Evolutionary conservation across 1,140 invertebrate genomes (phyloP).

Genomic region (Papilio helenus): DNA sequence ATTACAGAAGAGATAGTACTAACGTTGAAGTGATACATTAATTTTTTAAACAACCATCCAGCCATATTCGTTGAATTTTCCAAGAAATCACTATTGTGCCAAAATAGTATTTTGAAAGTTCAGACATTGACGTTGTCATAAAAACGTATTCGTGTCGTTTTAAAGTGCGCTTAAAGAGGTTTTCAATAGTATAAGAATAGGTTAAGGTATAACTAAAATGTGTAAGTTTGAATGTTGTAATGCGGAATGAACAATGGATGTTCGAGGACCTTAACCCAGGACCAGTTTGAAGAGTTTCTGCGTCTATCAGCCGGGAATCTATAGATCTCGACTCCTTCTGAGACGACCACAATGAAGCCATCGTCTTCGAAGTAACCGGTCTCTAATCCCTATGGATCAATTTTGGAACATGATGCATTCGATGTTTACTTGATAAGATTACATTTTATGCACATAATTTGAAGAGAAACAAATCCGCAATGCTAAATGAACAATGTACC

Average conservation of each 20-base stretch:
- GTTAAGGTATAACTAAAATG: constrained; percentile 15
- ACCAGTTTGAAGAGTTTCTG: constrained; percentile 85
- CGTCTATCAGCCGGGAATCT: constrained; percentile 84
- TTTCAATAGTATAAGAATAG: constrained; percentile 30
- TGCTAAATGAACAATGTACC: background rate
- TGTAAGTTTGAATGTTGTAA: constrained; percentile 58
- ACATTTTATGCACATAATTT: background rate
- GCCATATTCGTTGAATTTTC: constrained; percentile 53
- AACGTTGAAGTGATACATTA: constrained; percentile 53
- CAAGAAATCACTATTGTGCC: constrained; percentile 10
- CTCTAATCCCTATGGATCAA: constrained; percentile 77
- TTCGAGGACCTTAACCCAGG: constrained; percentile 86
- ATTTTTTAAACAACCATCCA: constrained; percentile 56
- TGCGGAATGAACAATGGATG: constrained; percentile 74
- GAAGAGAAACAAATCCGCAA: constrained; percentile 17
- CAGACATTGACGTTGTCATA: constrained; percentile 23
- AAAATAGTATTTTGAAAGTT: constrained; percentile 1
- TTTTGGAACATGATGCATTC: constrained; percentile 62
- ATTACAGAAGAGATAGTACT: constrained; percentile 44
- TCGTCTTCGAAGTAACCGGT: constrained; percentile 80
- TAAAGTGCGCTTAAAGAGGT: constrained; percentile 36
- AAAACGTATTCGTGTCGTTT: constrained; percentile 28
- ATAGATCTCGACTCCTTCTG: constrained; percentile 84
- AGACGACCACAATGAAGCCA: constrained; percentile 82
- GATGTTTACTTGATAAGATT: constrained; percentile 54